A percentile compares a stretch with the other conserved stretches of the same genome.
These are phyloP conservation scores for Petrocephalus sullivani DNA, from an alignment of 2,797 vertebrate genomes.

Conservation along the genomic window DNA sequence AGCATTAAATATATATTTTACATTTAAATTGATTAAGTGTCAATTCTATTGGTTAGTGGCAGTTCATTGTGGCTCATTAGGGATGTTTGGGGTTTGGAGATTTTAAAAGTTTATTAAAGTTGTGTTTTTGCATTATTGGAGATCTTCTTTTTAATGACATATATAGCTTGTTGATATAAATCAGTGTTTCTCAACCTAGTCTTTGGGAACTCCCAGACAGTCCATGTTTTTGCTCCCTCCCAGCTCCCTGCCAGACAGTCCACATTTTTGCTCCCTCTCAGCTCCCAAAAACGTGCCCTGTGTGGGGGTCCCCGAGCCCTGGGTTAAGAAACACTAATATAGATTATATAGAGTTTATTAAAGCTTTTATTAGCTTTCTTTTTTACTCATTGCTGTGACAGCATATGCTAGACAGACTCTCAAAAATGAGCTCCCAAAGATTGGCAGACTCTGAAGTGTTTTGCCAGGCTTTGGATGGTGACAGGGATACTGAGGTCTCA, in stretches of 20 bases:
- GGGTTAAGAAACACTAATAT: no score
- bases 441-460: background rate
- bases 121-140: background rate
- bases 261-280: no score
- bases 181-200: no score
- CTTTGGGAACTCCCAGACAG: no score
- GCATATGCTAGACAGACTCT: background rate
- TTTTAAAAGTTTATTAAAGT: background rate
- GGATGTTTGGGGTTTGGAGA: background rate
- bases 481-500: background rate
- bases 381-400: background rate
- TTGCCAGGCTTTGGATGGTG: background rate
- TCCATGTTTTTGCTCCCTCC: no score
- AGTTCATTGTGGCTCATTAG: background rate
- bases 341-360: background rate
- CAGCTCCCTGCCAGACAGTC: no score
- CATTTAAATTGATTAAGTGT: background rate
- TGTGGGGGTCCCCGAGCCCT: no score
- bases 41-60: background rate
- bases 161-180: no score
- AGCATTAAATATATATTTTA: background rate
- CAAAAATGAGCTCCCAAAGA: background rate
- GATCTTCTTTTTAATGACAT: background rate
- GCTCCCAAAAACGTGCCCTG: no score
- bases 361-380: background rate